Evolutionary conservation across 2,888 invertebrate genomes (phyloP).

Genomic region (Lottia scabra): DNA sequence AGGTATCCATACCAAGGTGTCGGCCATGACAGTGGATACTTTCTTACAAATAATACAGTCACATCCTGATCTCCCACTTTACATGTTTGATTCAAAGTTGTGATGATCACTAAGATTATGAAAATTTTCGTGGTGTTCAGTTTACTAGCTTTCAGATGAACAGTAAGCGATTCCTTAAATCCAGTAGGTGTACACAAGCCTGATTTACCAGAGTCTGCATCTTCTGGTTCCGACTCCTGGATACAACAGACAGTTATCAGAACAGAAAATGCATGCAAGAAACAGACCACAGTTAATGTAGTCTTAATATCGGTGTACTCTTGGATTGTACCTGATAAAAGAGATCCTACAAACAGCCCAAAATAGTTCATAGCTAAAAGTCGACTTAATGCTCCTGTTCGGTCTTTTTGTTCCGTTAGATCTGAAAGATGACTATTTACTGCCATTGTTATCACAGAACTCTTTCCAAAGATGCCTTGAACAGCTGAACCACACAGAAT

Average conservation of each 20-base stretch:
- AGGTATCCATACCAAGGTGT: constrained; percentile 64
- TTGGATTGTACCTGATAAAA: constrained; percentile 52
- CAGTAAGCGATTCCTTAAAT: constrained; percentile 53
- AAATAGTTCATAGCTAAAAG: constrained; percentile 66
- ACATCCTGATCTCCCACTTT: constrained; percentile 64
- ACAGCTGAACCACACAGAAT: constrained; percentile 58
- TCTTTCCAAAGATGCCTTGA: constrained; percentile 64
- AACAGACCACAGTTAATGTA: constrained; percentile 52
- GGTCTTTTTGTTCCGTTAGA: constrained; percentile 47
- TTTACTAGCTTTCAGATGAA: constrained; percentile 47
- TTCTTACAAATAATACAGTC: constrained; percentile 59
- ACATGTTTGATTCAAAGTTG: constrained; percentile 59
- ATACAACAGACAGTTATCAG: constrained; percentile 47
- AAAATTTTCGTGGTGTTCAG: constrained; percentile 48
- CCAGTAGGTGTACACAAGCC: constrained; percentile 34
- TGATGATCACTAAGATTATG: constrained; percentile 49
- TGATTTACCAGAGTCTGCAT: constrained; percentile 25
- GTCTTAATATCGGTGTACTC: constrained; percentile 46
- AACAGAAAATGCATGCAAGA: constrained; percentile 51
- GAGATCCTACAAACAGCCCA: constrained; percentile 63
- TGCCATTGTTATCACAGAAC: constrained; percentile 65
- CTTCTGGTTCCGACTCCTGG: constrained; percentile 44
- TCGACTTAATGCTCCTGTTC: constrained; percentile 58
- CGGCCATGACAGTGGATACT: constrained; percentile 60
- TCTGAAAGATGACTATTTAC: constrained; percentile 64